Percentiles rank a stretch among this genome's conserved stretches.
Evolutionary conservation across 2,888 invertebrate genomes (phyloP).

Genomic region (Stegophylla sp.): DNA sequence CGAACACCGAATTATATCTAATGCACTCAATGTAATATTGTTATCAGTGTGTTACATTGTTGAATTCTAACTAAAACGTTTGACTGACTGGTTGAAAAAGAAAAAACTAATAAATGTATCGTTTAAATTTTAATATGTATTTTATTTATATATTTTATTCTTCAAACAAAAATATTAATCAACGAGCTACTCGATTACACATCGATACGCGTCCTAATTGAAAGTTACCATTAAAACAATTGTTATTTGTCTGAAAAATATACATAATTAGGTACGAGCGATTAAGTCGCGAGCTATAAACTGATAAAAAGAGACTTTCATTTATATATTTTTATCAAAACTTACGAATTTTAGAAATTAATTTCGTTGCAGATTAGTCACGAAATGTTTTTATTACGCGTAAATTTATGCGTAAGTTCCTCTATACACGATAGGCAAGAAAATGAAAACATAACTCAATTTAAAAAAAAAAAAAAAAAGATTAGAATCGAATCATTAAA

Average conservation of each 20-base stretch:
- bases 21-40: too few species aligned
- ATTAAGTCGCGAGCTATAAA: neutral
- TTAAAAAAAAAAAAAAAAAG: too few species aligned
- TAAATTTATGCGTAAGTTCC: too few species aligned
- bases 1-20: too few species aligned
- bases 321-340: neutral
- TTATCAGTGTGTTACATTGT: neutral
- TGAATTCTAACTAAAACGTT: constrained; percentile 5
- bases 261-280: neutral
- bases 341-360: too few species aligned
- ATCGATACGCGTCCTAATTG: too few species aligned
- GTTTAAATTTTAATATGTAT: constrained; percentile 8
- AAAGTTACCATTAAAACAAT: neutral
- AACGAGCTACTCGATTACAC: too few species aligned
- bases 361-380: neutral
- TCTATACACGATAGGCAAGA: too few species aligned
- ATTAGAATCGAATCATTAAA: neutral
- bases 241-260: neutral
- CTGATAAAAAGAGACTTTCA: neutral
- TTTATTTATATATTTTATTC: neutral
- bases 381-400: neutral
- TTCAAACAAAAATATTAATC: neutral
- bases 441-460: too few species aligned
- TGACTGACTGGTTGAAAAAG: neutral
- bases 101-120: neutral